Conservation (phyloP, 2,888 invertebrate species). For the Nysson spinosus region DNA sequence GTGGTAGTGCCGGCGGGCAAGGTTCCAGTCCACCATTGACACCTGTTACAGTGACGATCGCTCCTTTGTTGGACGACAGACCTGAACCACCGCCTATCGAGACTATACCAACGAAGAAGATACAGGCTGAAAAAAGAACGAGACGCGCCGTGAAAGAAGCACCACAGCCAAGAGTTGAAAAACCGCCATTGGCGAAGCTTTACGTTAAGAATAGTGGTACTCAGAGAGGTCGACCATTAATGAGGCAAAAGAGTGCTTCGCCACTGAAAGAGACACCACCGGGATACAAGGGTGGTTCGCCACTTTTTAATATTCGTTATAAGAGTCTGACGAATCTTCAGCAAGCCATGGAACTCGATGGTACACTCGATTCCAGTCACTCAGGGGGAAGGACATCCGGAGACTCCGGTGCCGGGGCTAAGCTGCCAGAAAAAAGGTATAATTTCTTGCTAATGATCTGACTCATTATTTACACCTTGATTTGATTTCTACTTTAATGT, state of each 20-base stretch:
- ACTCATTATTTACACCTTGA: not conserved
- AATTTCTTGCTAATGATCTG: not conserved
- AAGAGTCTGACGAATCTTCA: conserved; percentile 83
- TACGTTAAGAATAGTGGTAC: conserved; percentile 87
- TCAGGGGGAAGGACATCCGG: conserved; percentile 92
- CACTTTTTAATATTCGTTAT: conserved; percentile 86
- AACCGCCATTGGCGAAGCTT: conserved; percentile 83
- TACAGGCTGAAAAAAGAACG: conserved; percentile 87
- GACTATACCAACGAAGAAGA: conserved; percentile 92
- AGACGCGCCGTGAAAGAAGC: conserved; percentile 83
- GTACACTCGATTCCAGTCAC: conserved; percentile 93
- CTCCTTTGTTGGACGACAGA: conserved; percentile 81
- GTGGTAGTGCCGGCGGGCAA: conserved; percentile 53
- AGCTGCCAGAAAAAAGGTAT: conserved; percentile 87
- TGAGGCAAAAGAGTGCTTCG: conserved; percentile 85
- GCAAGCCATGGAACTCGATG: conserved; percentile 85
- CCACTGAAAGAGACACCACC: conserved; percentile 85
- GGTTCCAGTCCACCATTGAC: conserved; percentile 72
- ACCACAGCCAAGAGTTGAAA: conserved; percentile 80
- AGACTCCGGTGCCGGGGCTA: conserved; percentile 87
- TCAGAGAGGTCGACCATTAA: conserved; percentile 82
- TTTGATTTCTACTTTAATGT: not conserved
- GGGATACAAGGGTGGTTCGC: conserved; percentile 86
- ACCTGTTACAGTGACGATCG: conserved; percentile 80
- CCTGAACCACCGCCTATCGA: conserved; percentile 95